Conservation (phyloP, 2,113 vertebrate genomes). For the Galemys pyrenaicus region DNA sequence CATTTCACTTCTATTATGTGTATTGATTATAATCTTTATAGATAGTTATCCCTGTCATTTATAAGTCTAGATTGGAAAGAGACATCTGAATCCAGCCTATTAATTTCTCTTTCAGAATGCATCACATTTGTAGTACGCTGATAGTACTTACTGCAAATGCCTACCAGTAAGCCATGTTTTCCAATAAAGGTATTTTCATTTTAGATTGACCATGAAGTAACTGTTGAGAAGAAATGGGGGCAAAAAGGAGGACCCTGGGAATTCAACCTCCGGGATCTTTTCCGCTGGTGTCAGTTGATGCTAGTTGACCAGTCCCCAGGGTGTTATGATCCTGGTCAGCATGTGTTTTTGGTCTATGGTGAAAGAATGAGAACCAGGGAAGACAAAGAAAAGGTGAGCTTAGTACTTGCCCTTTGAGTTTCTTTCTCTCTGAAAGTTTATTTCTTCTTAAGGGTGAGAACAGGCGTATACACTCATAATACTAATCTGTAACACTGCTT, state of each 20-base stretch:
- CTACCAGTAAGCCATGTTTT: not conserved
- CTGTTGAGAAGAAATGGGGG: slow-evolving; percentile 93
- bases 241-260: slow-evolving; percentile 98
- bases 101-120: slow-evolving; percentile 26
- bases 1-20: not conserved
- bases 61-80: not conserved
- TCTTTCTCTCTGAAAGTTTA: not conserved
- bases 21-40: not conserved
- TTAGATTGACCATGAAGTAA: slow-evolving; percentile 93
- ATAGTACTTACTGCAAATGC: not conserved
- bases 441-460: not conserved
- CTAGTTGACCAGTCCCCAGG: slow-evolving; percentile 94
- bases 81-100: not conserved
- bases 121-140: not conserved
- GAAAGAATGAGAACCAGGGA: slow-evolving; percentile 94
- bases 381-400: slow-evolving; percentile 92
- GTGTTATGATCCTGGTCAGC: slow-evolving; percentile 94
- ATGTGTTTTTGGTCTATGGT: slow-evolving; percentile 93
- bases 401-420: not conserved
- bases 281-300: slow-evolving; percentile 99
- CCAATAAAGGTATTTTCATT: slow-evolving; percentile 37
- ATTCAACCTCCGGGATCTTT: slow-evolving; percentile 97
- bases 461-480: not conserved
- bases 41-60: not conserved
- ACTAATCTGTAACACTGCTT: not conserved